Base-by-base conservation (phyloP, 2,113 vertebrate species). In the Pachypanchax playfairii region DNA sequence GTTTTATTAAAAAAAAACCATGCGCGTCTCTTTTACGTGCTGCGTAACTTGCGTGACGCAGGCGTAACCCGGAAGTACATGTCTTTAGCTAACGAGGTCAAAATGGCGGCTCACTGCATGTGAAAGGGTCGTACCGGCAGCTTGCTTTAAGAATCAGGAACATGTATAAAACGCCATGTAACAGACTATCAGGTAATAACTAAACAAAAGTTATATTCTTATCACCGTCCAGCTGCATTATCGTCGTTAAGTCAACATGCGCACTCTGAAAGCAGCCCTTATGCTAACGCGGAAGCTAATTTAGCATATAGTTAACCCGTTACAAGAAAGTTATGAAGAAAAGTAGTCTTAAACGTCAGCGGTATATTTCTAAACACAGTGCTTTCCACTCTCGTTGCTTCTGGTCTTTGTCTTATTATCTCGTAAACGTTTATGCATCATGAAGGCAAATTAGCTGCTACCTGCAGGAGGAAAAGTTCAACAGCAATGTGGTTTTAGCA, bases 111-210 rank as follows among this genome's bases (percentile, higher is more conserved):
- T 22, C 11, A 25, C 89, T 66, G 81, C 25, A 51, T 77, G 84
- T 92, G 80, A 92, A 89, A 53, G 85, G 80, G 84, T 88, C 84
- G 52, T 28, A 22, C 38, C 50, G 1, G 43, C 18, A 59, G 43
- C 77, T 73, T 83, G 72, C 60, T 84, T 38, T 46, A 70, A 77
- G 71, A 18, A 17, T 13, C 17, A 54, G 60, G 38, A 91, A 70
- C 75, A 93, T 93, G 92, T 92, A 72, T 75, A 92, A 89, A 84
- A 63, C 91, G 3, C 72, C 89, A 75, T 92, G 91, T 73, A 65
- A 76, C 63, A 73, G 85, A 49, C 80, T 92, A 44, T 76, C 85
- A 86, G 91, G 91, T 92, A 86, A 78, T 4, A 2, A 15, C 4
- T 7, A 0, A 1, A 5, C 0, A 3, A 21, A 0, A 10, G 9